Base-by-base conservation (phyloP, 2,113 vertebrate genomes). In the Miniopterus natalensis region DNA sequence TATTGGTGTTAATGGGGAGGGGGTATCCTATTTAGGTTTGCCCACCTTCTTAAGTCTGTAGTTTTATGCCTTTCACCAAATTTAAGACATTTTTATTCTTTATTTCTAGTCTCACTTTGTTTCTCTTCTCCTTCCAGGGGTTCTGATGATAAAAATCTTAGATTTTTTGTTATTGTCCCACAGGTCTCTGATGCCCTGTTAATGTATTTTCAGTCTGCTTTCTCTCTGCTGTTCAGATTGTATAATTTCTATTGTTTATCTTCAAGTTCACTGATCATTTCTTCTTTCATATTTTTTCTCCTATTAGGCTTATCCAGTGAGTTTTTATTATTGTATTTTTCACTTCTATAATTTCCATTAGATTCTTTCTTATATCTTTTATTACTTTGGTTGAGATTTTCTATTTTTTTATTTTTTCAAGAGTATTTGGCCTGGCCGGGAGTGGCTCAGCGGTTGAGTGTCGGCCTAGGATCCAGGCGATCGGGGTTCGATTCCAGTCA, bases 31-130 rank as follows among this genome's bases (percentile, higher is more conserved):
- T 59, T 84, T 79, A 47, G 40, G 5, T 89, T 96, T 79, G 11
- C n/a, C 73, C 29, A 80, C 14, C 29, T 84, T 59, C 53, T 95
- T 74, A n/a, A 88, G 55, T 84, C 17, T 92, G 75, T 87, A 91
- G 23, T 2, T 63, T 49, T 83, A 51, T 63, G 9, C 47, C 51
- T 86, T 86, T 78, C 18, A 55, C 68, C 70, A 77, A 91, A 81
- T 88, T 91, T 87, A 23, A 29, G 9, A 51, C 45, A 12, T 63
- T 87, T 51, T 90, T 27, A 47, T 21, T 25, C 27, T 94, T 75
- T 91, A 87, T 92, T 95, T 85, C 81, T 81, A 31, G 55, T 74
- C 66, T 95, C 21, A 27, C 42, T 91, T 79, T 70, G 78, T 53
- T 85, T 86, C 29, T 51, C 9, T 61, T 88, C 47, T 88, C 51